Evolutionary conservation across 2,113 vertebrate species (phyloP), one percentile per base, ranked within the genome.

Genomic region (Lepisosteus oculatus): DNA sequence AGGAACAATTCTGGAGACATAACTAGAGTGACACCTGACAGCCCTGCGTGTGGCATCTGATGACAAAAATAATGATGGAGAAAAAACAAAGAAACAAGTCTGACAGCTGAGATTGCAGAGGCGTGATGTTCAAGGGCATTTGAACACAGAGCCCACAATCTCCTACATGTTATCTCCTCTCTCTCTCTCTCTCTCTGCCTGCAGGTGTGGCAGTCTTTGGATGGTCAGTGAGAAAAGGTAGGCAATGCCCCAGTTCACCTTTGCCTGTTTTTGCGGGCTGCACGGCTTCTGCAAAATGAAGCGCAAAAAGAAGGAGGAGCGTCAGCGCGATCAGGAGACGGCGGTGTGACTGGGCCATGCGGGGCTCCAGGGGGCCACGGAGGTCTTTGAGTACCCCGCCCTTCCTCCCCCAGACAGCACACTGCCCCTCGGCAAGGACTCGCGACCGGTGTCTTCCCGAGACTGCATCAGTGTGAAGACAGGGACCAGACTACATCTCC

Each of bases 161-260:
- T 51, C 47, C 47, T 9, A 29, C 47, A 51, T 51, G 47, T 5
- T 0, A 51, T 51, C 47, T 1, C 64, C 68, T 15, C 75, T 59
- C 75, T 87, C 75, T 82, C 77, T 7, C 74, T 80, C 70, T 41
- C 0, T 80, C 76, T 85, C 74, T 83, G 66, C 61, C 81, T 44
- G 43, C 87, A 92, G 91, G 82, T 85, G 54, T 3, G 8, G 43
- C 12, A 17, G 15, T 64, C 43, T 3, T 29, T 77, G 73, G 72
- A 84, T 76, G 74, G 41, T 5, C 43, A 3, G 43, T 3, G 62
- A 5, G 59, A 8, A 76, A 77, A 81, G 83, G 72, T 84, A 83
- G 89, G 90, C 83, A 83, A 97, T 97, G 97, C 96, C 96, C 86
- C 92, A 92, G 76, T 97, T 98, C 89, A 97, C 96, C 79, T 97